phyloP scores from a whole-genome alignment of 2,113 vertebrate genomes.

The Datnioides undecimradiatus region DNA sequence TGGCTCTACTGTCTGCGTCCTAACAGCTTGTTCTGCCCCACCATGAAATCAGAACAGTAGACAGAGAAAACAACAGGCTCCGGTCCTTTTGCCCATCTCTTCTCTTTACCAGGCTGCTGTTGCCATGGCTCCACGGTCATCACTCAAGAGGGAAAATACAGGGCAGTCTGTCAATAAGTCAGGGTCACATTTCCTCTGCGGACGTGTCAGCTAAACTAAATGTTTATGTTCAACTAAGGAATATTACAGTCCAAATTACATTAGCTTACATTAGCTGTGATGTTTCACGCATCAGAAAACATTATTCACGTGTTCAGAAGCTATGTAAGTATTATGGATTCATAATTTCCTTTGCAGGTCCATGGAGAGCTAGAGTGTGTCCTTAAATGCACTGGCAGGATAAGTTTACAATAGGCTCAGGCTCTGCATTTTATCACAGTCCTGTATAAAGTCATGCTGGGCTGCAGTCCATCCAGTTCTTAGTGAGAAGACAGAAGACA shows the following conservation, averaged over 20 bases:
- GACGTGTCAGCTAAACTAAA: background rate
- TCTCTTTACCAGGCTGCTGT: conserved; percentile 26
- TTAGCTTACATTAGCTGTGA: background rate
- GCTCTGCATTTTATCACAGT: background rate
- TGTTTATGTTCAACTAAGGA: background rate
- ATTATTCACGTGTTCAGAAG: background rate
- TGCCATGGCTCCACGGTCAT: conserved; percentile 41
- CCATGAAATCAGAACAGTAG: conserved; percentile 22
- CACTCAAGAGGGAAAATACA: conserved; percentile 32
- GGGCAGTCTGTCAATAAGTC: conserved; percentile 27
- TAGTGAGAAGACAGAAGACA: background rate
- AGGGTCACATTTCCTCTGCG: conserved; percentile 2
- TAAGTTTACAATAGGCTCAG: background rate
- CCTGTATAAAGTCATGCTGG: background rate
- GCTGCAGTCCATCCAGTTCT: background rate
- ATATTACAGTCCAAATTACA: no score
- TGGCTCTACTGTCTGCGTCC: conserved; percentile 6
- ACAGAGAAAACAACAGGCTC: conserved; percentile 27
- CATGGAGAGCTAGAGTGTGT: background rate
- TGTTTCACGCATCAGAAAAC: background rate
- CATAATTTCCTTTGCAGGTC: background rate
- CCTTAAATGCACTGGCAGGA: background rate
- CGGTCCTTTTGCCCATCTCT: conserved; percentile 8
- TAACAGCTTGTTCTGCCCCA: conserved; percentile 39
- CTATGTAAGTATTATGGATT: background rate